phyloP scores from a whole-genome alignment of 2,888 invertebrate species.

The Meliscaeva auricollis region DNA sequence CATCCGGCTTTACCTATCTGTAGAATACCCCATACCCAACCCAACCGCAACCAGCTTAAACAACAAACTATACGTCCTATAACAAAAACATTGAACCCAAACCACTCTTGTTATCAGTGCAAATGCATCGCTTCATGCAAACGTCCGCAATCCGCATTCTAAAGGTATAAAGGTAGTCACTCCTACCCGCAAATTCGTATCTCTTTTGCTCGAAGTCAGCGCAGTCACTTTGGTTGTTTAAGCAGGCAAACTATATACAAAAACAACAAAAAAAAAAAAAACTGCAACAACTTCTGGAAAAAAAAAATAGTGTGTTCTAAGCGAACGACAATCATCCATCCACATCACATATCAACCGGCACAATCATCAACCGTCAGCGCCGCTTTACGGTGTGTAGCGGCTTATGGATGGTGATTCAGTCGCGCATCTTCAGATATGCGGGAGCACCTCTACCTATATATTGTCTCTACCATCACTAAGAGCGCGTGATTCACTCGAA shows the following conservation, averaged over 20 bases:
- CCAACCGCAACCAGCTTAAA: slow-evolving; percentile 12
- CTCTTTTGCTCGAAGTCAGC: slow-evolving; percentile 2
- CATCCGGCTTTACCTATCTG: slow-evolving; percentile 12
- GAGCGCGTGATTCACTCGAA: slow-evolving; percentile 84
- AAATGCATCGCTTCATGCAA: slow-evolving; percentile 71
- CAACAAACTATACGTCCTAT: no score
- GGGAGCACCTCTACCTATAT: slow-evolving; percentile 41
- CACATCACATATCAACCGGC: slow-evolving; percentile 75
- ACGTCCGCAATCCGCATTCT: slow-evolving; percentile 49
- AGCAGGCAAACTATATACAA: slow-evolving; percentile 16
- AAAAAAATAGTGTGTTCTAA: slow-evolving; percentile 36
- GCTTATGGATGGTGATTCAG: slow-evolving; percentile 15
- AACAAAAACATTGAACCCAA: slow-evolving; percentile 61
- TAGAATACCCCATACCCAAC: neutral
- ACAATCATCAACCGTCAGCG: slow-evolving; percentile 76
- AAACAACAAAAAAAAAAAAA: slow-evolving; percentile 14
- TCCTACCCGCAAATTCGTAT: slow-evolving; percentile 47
- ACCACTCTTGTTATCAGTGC: slow-evolving; percentile 56
- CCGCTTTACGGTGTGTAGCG: slow-evolving; percentile 40
- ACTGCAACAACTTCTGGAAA: slow-evolving; percentile 7
- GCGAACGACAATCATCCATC: slow-evolving; percentile 73
- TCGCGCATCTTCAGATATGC: slow-evolving; percentile 58
- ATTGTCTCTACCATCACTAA: neutral
- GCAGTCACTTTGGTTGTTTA: neutral
- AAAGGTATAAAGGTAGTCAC: slow-evolving; percentile 8